A percentile compares a stretch with the other conserved stretches of the same genome.
Conservation (phyloP, 92 coral and sea anemone species). For the Umimayanthus kanabou region DNA sequence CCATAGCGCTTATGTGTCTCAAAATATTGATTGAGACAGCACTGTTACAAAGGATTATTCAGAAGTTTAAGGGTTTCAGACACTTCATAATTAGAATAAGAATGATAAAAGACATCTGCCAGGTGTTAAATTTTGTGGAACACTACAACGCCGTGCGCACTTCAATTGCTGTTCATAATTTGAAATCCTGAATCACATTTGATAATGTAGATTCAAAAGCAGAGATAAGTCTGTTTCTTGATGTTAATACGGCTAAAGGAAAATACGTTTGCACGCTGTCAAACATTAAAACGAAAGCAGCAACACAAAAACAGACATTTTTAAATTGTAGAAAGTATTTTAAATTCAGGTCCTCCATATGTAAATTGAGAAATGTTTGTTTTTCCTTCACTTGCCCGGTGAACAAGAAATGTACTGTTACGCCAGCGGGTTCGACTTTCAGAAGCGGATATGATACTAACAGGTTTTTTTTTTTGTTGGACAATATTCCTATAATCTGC, state of each 20-base stretch:
- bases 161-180: background rate
- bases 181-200: background rate
- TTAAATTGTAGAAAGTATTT: background rate
- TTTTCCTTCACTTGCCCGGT: background rate
- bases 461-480: background rate
- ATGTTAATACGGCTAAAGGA: background rate
- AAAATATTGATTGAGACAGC: background rate
- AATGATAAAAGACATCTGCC: background rate
- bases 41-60: background rate
- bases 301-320: constrained; percentile 7
- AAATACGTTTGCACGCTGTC: background rate
- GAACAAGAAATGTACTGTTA: background rate
- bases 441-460: background rate
- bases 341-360: background rate
- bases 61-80: background rate
- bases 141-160: background rate
- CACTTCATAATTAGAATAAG: background rate
- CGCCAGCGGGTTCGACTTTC: background rate
- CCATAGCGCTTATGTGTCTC: background rate
- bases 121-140: background rate
- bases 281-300: background rate
- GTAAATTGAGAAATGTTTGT: background rate
- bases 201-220: background rate
- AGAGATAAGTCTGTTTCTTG: too few relatives aligned
- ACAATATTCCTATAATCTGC: background rate